Evolutionary conservation across 2,888 invertebrate genomes (phyloP).

Genomic region (Antitype chi): DNA sequence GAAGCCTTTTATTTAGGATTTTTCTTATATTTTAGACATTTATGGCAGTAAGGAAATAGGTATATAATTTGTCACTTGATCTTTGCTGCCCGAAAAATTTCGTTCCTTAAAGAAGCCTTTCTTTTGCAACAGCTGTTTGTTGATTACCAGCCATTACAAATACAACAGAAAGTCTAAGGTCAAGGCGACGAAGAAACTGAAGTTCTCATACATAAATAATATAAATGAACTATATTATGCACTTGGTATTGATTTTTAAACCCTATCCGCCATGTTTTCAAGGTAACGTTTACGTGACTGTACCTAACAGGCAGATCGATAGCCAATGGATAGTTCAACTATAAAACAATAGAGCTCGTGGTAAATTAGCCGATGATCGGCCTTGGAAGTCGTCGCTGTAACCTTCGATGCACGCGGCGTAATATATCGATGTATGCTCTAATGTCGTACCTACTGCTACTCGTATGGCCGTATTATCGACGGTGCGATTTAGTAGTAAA

Average conservation of each 20-base stretch:
- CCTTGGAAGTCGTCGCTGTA: not conserved
- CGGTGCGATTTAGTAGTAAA: not conserved
- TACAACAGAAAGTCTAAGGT: not conserved
- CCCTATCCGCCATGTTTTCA: not conserved
- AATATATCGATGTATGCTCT: not conserved
- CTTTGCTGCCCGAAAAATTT: too few species aligned
- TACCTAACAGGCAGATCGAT: conserved; percentile 25
- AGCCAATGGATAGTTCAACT: conserved; percentile 17
- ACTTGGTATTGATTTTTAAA: conserved; percentile 26
- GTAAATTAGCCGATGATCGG: not conserved
- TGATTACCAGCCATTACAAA: not conserved
- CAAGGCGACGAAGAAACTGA: not conserved
- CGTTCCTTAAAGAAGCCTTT: not conserved
- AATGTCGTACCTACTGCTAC: not conserved
- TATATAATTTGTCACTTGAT: too few species aligned
- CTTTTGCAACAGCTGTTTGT: not conserved
- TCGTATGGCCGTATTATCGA: not conserved
- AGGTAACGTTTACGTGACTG: not conserved
- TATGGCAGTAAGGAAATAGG: too few species aligned
- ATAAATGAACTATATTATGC: not conserved
- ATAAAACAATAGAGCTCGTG: not conserved
- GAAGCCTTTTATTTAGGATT: too few species aligned
- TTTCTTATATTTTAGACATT: too few species aligned
- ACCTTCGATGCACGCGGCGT: conserved; percentile 15
- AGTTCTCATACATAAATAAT: conserved; percentile 11